These are phyloP conservation scores for Anas flavirostris DNA, from an alignment of 2,797 vertebrate genomes.

Conservation along the genomic window DNA sequence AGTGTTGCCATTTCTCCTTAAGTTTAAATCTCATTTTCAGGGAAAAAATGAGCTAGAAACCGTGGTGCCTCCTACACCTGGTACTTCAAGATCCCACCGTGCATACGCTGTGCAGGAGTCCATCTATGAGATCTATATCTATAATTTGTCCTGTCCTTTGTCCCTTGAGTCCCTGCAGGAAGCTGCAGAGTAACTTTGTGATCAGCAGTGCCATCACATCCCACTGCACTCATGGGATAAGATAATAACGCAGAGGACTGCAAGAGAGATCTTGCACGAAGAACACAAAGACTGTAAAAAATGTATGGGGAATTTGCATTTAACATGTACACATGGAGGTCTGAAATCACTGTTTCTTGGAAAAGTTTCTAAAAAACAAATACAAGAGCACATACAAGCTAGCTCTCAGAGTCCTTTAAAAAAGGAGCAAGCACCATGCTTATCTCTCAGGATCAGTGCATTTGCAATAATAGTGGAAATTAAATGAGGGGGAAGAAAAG, in stretches of 20 bases:
- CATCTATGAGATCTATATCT: neutral
- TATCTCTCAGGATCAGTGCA: neutral
- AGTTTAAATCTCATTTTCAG: accelerated
- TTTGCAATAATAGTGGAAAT: neutral
- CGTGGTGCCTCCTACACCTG: neutral
- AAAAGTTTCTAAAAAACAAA: neutral
- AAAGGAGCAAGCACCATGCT: neutral
- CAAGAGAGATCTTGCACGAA: neutral
- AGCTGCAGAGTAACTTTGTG: neutral
- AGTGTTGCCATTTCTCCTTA: neutral
- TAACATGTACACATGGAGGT: neutral
- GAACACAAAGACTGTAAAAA: neutral
- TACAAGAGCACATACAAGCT: neutral
- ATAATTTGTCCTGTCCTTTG: neutral
- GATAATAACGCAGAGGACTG: neutral
- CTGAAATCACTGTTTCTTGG: neutral
- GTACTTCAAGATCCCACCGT: neutral
- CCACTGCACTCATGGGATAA: too few species aligned
- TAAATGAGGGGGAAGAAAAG: neutral
- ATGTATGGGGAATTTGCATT: neutral
- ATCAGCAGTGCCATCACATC: neutral
- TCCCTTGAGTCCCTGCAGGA: neutral
- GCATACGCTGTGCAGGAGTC: neutral
- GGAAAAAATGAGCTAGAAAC: neutral
- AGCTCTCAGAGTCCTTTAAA: neutral